These are phyloP conservation scores for Magallana nippona DNA, from an alignment of 2,888 invertebrate genomes.

Conservation along the genomic window DNA sequence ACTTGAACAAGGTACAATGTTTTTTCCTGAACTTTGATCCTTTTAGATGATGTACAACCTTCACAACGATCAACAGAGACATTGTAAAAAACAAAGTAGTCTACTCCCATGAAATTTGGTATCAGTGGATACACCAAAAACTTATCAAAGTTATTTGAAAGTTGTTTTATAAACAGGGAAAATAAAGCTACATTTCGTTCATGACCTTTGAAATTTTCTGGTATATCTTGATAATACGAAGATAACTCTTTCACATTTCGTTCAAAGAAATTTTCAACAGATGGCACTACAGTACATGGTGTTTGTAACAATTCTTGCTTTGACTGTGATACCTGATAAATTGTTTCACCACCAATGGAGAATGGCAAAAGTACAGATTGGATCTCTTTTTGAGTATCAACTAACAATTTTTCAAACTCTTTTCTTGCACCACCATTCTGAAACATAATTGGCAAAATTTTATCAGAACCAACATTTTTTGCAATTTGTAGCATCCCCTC, in stretches of 20 bases:
- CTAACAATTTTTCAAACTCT: slow-evolving; percentile 34
- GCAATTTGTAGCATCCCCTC: neutral
- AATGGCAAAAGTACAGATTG: slow-evolving; percentile 19
- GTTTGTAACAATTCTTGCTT: neutral
- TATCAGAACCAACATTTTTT: neutral
- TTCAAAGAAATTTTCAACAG: slow-evolving; percentile 18
- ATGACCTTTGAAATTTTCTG: slow-evolving; percentile 35
- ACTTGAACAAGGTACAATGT: slow-evolving; percentile 44
- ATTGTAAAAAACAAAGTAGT: slow-evolving; percentile 25
- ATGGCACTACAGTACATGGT: neutral
- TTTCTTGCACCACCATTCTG: slow-evolving; percentile 35
- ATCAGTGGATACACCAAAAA: slow-evolving; percentile 37
- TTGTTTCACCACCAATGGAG: neutral
- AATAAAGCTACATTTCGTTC: slow-evolving; percentile 35
- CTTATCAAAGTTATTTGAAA: neutral
- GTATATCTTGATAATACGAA: slow-evolving; percentile 6
- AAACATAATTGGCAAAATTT: slow-evolving; percentile 40
- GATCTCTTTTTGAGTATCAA: slow-evolving; percentile 4
- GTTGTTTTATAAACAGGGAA: slow-evolving; percentile 31
- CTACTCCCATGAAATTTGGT: slow-evolving; percentile 32
- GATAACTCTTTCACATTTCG: neutral
- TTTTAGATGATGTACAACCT: neutral
- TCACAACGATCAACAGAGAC: neutral
- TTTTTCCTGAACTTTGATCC: neutral
- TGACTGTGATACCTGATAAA: slow-evolving; percentile 10